These are phyloP conservation scores for Agapornis canus DNA, from an alignment of 2,797 vertebrate species.

Conservation along the genomic window DNA sequence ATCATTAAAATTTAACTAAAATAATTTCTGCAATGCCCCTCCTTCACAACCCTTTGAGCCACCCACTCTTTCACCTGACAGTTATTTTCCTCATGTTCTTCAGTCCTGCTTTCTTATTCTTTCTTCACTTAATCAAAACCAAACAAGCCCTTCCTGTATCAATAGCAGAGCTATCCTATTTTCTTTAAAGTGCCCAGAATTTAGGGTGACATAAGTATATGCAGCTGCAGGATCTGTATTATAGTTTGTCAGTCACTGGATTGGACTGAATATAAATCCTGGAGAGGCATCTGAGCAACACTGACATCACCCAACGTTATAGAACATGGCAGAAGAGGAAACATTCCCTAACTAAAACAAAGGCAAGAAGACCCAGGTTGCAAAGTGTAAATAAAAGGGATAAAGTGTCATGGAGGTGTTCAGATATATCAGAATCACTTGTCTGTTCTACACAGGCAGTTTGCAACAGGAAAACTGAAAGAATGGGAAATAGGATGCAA, in stretches of 20 bases:
- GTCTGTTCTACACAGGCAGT: not conserved
- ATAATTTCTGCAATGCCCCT: not conserved
- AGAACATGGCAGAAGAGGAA: not conserved
- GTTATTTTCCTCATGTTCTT: not conserved
- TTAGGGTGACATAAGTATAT: not conserved
- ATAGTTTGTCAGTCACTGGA: not conserved
- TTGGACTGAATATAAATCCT: not conserved
- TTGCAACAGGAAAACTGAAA: not conserved
- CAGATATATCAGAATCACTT: not conserved
- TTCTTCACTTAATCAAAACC: not conserved
- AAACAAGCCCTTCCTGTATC: not conserved
- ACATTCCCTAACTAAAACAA: not conserved
- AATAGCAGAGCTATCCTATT: not conserved
- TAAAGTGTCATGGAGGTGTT: not conserved
- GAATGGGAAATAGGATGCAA: not conserved
- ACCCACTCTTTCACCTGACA: not conserved
- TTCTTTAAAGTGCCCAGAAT: not conserved
- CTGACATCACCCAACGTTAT: not conserved
- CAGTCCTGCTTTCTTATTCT: not conserved
- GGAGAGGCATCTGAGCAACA: not conserved
- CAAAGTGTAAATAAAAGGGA: not conserved
- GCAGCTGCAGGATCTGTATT: not conserved
- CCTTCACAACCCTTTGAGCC: not conserved
- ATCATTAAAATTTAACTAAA: not conserved
- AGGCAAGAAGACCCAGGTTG: not conserved